Conservation (phyloP, 2,888 invertebrate genomes). For the Ephialtes manifestator region DNA sequence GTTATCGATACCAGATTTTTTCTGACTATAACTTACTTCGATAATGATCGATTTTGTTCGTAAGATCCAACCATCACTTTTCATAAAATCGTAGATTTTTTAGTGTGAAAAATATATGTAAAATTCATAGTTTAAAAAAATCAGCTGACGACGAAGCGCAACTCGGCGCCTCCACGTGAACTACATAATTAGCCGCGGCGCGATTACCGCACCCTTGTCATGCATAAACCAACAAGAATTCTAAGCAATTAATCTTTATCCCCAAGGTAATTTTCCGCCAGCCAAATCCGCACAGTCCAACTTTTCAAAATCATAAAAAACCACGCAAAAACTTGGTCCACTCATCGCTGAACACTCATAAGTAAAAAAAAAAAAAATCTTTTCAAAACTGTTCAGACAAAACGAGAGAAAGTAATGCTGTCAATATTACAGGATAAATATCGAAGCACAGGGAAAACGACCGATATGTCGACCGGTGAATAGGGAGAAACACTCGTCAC, state of each 20-base stretch:
- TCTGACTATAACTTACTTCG: conserved; percentile 24
- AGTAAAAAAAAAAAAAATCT: neutral
- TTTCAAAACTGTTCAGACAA: neutral
- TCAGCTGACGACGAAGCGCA: conserved; percentile 22
- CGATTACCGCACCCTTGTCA: neutral
- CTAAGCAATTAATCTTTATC: neutral
- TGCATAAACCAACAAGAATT: neutral
- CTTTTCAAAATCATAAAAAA: neutral
- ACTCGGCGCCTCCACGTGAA: neutral
- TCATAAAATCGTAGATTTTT: neutral
- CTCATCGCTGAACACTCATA: neutral
- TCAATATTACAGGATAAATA: neutral
- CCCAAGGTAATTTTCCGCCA: neutral
- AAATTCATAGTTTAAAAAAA: neutral
- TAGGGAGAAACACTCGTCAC: neutral
- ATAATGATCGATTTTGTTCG: neutral
- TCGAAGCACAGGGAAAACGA: neutral
- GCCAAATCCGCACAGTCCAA: conserved; percentile 2
- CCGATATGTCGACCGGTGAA: neutral
- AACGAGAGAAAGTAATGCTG: neutral
- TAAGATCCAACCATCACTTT: neutral
- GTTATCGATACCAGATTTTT: too few relatives aligned
- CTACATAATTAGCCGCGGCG: conserved; percentile 16
- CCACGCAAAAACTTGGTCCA: neutral
- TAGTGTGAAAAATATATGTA: neutral